Conservation (phyloP, 1,140 invertebrate genomes). For the Lepidurus packardi region DNA sequence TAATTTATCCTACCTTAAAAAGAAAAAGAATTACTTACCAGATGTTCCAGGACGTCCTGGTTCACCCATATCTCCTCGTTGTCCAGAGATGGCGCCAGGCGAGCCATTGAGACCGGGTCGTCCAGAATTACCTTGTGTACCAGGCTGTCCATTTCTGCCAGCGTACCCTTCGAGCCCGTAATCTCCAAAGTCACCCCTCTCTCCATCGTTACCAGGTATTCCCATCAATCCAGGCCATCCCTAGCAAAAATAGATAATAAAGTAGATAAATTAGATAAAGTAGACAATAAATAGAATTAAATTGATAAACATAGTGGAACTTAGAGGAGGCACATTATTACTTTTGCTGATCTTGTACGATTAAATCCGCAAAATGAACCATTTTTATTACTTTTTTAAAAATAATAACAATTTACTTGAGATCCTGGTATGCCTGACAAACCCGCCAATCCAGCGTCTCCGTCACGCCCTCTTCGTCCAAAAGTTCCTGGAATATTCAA, state of each 20-base stretch:
- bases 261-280: too few relatives aligned
- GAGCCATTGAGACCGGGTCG: slow-evolving; percentile 45
- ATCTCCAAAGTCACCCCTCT: slow-evolving; percentile 36
- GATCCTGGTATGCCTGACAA: slow-evolving; percentile 20
- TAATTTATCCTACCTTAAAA: too few relatives aligned
- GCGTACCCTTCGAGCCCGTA: slow-evolving; percentile 30
- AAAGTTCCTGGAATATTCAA: slow-evolving; percentile 38
- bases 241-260: not conserved
- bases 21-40: slow-evolving; percentile 15
- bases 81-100: slow-evolving; percentile 36
- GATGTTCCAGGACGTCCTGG: slow-evolving; percentile 38
- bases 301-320: too few relatives aligned
- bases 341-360: too few relatives aligned
- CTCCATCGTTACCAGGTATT: slow-evolving; percentile 20
- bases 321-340: too few relatives aligned
- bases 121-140: slow-evolving; percentile 54
- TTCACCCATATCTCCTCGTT: slow-evolving; percentile 36
- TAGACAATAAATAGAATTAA: too few relatives aligned
- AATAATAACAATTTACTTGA: not conserved
- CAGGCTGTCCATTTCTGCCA: slow-evolving; percentile 31
- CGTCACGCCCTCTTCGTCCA: slow-evolving; percentile 34
- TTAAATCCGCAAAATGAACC: too few relatives aligned
- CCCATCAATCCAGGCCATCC: slow-evolving; percentile 28
- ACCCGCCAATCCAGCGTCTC: slow-evolving; percentile 30
- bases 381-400: too few relatives aligned